A percentile compares a stretch with the other conserved stretches of the same genome.
Conservation (phyloP, 2,888 invertebrate species). For the Chromoteleia sp. region DNA sequence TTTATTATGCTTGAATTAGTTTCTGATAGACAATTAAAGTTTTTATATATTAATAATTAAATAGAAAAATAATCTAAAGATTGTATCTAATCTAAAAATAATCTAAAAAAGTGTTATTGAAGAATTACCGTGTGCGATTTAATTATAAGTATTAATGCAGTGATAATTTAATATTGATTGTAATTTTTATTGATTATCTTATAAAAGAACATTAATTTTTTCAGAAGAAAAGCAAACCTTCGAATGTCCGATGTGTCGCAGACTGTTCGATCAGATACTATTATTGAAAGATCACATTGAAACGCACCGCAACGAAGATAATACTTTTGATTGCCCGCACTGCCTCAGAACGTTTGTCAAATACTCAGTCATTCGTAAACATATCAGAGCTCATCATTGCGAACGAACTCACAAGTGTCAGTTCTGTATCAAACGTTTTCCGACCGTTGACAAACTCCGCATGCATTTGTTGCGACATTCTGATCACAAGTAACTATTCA, state of each 20-base stretch:
- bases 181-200: not conserved
- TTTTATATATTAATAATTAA: no score
- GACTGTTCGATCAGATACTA: slow-evolving; percentile 88
- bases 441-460: slow-evolving; percentile 89
- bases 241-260: slow-evolving; percentile 90
- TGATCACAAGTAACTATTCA: slow-evolving; percentile 83
- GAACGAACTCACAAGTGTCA: slow-evolving; percentile 89
- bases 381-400: slow-evolving; percentile 90
- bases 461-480: slow-evolving; percentile 88
- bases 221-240: slow-evolving; percentile 87
- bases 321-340: slow-evolving; percentile 89
- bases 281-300: slow-evolving; percentile 89
- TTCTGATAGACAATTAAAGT: no score
- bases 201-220: slow-evolving; percentile 47
- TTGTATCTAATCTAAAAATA: no score
- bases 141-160: no score
- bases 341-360: slow-evolving; percentile 88
- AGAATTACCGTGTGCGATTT: no score
- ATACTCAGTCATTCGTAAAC: slow-evolving; percentile 90
- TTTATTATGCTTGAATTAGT: no score
- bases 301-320: slow-evolving; percentile 87
- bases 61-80: no score
- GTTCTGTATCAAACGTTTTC: slow-evolving; percentile 89
- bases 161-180: no score
- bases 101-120: no score